A percentile compares a stretch with the other conserved stretches of the same genome.
Conservation (phyloP, 1,140 invertebrate species). For the Sarcophaga peregrina region DNA sequence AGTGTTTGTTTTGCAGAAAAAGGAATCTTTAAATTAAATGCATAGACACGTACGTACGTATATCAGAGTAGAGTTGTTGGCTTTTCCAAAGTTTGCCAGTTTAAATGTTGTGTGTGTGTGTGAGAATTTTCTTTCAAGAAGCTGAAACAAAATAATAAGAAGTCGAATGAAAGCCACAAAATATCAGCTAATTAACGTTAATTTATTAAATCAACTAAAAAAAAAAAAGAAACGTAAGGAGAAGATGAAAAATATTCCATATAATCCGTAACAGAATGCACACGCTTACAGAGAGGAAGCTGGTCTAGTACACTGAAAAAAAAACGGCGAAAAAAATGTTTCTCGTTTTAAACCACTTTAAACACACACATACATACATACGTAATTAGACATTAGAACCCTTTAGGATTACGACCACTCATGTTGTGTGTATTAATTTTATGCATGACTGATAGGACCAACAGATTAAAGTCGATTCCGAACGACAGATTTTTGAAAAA, state of each 20-base stretch:
- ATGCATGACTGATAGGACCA: no score
- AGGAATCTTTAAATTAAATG: constrained; percentile 33
- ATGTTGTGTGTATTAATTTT: no score
- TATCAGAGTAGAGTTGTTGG: not conserved
- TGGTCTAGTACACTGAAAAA: no score
- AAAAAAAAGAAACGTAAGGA: constrained; percentile 50
- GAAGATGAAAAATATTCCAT: not conserved
- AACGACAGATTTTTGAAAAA: no score
- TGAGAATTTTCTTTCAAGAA: not conserved
- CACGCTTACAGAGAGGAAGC: not conserved
- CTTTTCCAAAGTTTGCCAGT: not conserved
- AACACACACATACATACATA: no score
- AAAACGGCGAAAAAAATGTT: no score
- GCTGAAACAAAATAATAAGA: constrained; percentile 24
- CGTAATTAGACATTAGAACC: no score
- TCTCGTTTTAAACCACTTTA: no score
- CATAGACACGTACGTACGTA: constrained; percentile 29
- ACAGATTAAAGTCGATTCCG: no score
- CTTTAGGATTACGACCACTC: no score
- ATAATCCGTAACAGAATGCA: not conserved
- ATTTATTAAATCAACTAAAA: constrained; percentile 66
- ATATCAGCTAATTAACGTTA: constrained; percentile 65
- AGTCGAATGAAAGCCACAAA: constrained; percentile 32
- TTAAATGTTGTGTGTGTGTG: not conserved
- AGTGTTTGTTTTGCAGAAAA: not conserved